Conservation (phyloP, 2,797 vertebrate genomes). For the Aratinga solstitialis region DNA sequence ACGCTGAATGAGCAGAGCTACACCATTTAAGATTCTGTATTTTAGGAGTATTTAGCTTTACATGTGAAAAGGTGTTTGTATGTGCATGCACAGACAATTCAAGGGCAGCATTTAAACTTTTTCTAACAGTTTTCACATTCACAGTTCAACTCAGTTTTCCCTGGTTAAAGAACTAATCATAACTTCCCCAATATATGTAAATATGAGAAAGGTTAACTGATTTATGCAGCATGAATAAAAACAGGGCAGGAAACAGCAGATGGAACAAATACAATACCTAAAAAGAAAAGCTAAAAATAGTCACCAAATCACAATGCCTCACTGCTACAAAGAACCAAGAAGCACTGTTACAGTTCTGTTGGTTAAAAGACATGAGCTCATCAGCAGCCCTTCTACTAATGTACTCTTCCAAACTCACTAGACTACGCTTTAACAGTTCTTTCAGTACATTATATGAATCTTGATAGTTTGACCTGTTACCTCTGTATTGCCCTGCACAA, state of each 20-base stretch:
- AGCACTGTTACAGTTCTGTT: not conserved
- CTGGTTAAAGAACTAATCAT: not conserved
- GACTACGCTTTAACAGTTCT: not conserved
- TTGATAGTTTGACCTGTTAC: not conserved
- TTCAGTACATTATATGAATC: not conserved
- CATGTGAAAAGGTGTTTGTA: not conserved
- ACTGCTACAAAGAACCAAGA: not conserved
- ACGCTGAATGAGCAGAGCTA: not conserved
- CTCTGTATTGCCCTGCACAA: rapidly evolving
- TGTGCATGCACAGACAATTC: not conserved
- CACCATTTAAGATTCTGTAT: not conserved
- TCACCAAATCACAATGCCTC: not conserved
- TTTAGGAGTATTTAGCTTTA: not conserved
- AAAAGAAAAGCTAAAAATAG: rapidly evolving
- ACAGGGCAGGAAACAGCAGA: not conserved
- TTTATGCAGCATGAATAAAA: not conserved
- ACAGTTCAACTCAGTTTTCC: not conserved
- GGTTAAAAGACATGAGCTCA: not conserved
- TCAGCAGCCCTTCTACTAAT: not conserved
- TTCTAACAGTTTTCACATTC: not conserved
- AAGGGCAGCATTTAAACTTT: not conserved
- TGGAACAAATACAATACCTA: not conserved
- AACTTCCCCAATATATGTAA: not conserved
- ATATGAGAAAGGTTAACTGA: not conserved
- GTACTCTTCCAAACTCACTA: not conserved